A percentile compares a stretch with the other conserved stretches of the same genome.
phyloP scores from a whole-genome alignment of 2,113 vertebrate genomes.

The Carlito syrichta region DNA sequence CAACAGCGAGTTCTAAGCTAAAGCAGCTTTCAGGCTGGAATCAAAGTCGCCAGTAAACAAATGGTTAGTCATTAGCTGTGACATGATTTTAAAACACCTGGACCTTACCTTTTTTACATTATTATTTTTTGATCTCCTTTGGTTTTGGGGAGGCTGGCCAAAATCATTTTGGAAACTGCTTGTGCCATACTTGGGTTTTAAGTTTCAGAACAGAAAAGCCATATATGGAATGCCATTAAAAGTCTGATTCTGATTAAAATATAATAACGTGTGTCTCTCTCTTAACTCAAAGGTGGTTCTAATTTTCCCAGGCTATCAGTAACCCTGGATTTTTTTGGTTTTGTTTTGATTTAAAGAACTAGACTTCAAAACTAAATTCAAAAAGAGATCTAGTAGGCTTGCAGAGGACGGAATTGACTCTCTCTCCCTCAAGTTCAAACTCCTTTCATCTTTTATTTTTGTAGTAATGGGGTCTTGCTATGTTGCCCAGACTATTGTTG shows the following conservation, averaged over 20 bases:
- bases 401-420: background rate
- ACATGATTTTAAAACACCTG: slow-evolving; percentile 7
- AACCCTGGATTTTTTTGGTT: too few relatives aligned
- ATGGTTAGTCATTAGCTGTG: slow-evolving; percentile 20
- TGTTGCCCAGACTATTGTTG: too few relatives aligned
- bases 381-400: background rate
- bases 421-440: background rate
- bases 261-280: background rate
- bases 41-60: background rate
- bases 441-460: too few relatives aligned
- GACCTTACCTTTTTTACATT: slow-evolving; percentile 64
- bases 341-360: background rate
- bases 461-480: too few relatives aligned
- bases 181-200: background rate
- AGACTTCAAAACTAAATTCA: background rate
- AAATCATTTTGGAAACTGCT: background rate
- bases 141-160: background rate
- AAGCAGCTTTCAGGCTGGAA: background rate
- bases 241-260: slow-evolving; percentile 53
- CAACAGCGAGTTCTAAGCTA: background rate
- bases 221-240: slow-evolving; percentile 26
- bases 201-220: background rate
- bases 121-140: slow-evolving; percentile 47
- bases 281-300: background rate
- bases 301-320: background rate